Conservation (phyloP, 2,888 invertebrate species). For the Selenia dentaria region DNA sequence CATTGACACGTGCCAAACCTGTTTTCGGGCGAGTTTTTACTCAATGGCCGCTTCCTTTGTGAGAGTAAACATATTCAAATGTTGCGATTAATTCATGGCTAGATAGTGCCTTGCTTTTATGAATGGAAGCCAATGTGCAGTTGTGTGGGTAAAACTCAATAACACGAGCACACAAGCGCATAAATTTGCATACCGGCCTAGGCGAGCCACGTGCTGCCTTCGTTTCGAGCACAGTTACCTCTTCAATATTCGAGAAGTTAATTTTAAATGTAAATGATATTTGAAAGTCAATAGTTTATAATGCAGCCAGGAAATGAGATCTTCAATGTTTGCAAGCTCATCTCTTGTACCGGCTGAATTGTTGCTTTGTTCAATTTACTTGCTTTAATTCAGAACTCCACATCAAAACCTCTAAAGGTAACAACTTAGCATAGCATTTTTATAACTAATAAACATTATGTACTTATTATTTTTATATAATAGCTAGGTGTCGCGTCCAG, state of each 20-base stretch:
- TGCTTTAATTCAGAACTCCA: constrained; percentile 3
- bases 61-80: constrained; percentile 83
- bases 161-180: constrained; percentile 52
- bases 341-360: constrained; percentile 19
- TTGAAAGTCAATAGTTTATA: constrained; percentile 69
- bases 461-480: too few relatives aligned
- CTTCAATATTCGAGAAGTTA: constrained; percentile 75
- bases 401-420: too few relatives aligned
- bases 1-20: constrained; percentile 84
- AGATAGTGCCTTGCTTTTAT: constrained; percentile 80
- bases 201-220: constrained; percentile 73
- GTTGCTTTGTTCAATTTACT: constrained; percentile 5
- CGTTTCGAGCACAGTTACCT: constrained; percentile 73
- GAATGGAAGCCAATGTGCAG: constrained; percentile 69
- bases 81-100: constrained; percentile 84
- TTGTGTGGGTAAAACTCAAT: constrained; percentile 60
- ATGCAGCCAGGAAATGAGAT: constrained; percentile 50
- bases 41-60: constrained; percentile 83
- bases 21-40: constrained; percentile 80
- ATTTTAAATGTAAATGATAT: constrained; percentile 76
- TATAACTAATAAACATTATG: too few relatives aligned
- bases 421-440: too few relatives aligned
- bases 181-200: constrained; percentile 76
- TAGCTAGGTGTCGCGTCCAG: too few relatives aligned
- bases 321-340: constrained; percentile 48